Evolutionary conservation across 2,888 invertebrate genomes (phyloP), one percentile per base, ranked within the genome.

Genomic region (Conistra vaccinii): DNA sequence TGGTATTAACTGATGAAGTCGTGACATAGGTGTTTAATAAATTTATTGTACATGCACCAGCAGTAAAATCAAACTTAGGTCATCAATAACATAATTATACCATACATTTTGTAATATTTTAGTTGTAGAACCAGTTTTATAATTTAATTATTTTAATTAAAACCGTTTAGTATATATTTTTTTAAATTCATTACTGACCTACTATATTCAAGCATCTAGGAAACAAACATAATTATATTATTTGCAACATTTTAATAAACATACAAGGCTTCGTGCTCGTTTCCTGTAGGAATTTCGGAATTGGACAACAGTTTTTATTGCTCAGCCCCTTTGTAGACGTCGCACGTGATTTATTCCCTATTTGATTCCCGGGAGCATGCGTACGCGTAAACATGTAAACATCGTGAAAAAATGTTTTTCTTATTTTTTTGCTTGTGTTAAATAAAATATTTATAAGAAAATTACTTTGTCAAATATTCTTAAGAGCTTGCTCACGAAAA

Each of bases 221-320:
- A 51, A 23, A 57, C n/a, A 45, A 35, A 62, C 12, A 35, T 10
- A 48, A 5, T 20, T 14, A 23, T 71, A 71, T 70, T n/a, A 72
- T n/a, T 14, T 61, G 12, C 42, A 62, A 58, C 32, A 63, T 70
- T 65, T 77, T 76, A 68, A 67, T 78, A 81, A 67, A 80, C n/a
- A 57, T 57, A 42, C 45, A 76, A 69, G 60, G 51, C 67, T 70
- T 70, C 58, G 58, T 32, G 32, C 32, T 55, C 39, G 32, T 80
- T 76, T 73, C 65, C 61, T 78, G 60, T 26, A 73, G 75, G 86
- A 80, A 85, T 83, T 85, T 78, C 69, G 76, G 63, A 76, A 85
- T 85, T 83, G 85, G 81, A 85, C 81, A 85, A 76, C 73, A 74
- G 78, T 78, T 78, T 85, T 85, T 85, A 85, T 85, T 83, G 73